Percentiles rank a stretch among this genome's conserved stretches.
phyloP scores from a whole-genome alignment of 1,140 invertebrate genomes.

The Helicorthomorpha holstii region DNA sequence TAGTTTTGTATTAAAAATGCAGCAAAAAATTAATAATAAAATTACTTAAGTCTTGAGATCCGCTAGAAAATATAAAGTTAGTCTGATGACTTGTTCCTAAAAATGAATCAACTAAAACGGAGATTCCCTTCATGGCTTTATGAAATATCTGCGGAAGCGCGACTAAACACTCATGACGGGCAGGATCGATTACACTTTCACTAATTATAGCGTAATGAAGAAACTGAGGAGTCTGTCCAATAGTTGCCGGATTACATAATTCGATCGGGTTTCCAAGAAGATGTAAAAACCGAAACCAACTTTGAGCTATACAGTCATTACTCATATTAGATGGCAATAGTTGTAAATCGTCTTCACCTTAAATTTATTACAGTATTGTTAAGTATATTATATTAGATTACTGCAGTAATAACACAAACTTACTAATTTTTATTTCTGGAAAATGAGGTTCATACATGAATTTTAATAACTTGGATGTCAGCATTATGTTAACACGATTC shows the following conservation, averaged over 20 bases:
- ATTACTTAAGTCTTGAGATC: no score
- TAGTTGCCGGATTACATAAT: slow-evolving; percentile 65
- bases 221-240: slow-evolving; percentile 71
- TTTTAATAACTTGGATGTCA: slow-evolving; percentile 63
- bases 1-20: no score
- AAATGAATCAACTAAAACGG: slow-evolving; percentile 86
- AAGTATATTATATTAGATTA: slow-evolving; percentile 1
- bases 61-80: no score
- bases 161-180: slow-evolving; percentile 78
- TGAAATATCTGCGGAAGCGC: slow-evolving; percentile 75
- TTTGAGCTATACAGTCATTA: slow-evolving; percentile 75
- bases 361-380: slow-evolving; percentile 13
- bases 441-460: slow-evolving; percentile 80
- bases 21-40: no score
- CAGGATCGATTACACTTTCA: slow-evolving; percentile 50
- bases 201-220: slow-evolving; percentile 33
- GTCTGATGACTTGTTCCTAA: no score
- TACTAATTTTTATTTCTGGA: slow-evolving; percentile 67
- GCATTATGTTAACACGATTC: slow-evolving; percentile 77
- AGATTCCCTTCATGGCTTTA: slow-evolving; percentile 82
- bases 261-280: slow-evolving; percentile 87
- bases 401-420: slow-evolving; percentile 4
- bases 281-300: slow-evolving; percentile 85
- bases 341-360: slow-evolving; percentile 67
- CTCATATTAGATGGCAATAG: slow-evolving; percentile 65